phyloP scores from a whole-genome alignment of 2,888 invertebrate genomes.

The Listrodromus nycthemerus region DNA sequence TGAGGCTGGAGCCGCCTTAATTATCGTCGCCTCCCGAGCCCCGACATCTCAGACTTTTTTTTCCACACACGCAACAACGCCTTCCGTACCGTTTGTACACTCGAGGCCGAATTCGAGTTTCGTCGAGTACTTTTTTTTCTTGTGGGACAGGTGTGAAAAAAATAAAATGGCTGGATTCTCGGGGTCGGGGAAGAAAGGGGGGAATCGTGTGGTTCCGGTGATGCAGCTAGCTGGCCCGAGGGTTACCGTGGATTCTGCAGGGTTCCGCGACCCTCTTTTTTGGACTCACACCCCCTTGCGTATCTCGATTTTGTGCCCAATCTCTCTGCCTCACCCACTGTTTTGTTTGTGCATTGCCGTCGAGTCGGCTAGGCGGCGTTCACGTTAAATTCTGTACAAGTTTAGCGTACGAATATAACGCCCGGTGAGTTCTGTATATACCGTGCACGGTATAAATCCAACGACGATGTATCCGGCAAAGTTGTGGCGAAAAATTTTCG shows the following conservation, averaged over 20 bases:
- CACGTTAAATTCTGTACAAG: conserved; percentile 80
- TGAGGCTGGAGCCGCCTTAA: conserved; percentile 74
- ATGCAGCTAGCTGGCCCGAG: conserved; percentile 74
- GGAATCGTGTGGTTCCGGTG: conserved; percentile 74
- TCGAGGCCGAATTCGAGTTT: not conserved
- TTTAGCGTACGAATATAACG: conserved; percentile 67
- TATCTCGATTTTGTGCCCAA: conserved; percentile 72
- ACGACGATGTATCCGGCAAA: conserved; percentile 66
- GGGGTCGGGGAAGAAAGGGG: conserved; percentile 9
- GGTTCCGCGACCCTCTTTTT: conserved; percentile 82
- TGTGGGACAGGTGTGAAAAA: not conserved
- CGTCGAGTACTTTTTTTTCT: not conserved
- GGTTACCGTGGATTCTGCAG: conserved; percentile 80
- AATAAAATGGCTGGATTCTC: too few relatives aligned
- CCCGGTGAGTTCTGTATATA: conserved; percentile 56
- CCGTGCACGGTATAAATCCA: conserved; percentile 4
- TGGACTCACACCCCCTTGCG: conserved; percentile 80
- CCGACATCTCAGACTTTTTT: conserved; percentile 3
- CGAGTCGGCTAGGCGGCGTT: conserved; percentile 69
- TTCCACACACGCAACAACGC: not conserved
- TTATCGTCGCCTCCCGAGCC: conserved; percentile 72
- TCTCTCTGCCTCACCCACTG: conserved; percentile 68
- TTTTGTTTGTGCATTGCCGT: conserved; percentile 74
- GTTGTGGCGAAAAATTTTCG: conserved; percentile 71
- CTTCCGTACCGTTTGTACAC: not conserved